phyloP scores from a whole-genome alignment of 2,888 invertebrate species.

The Teinopalpus imperialis region DNA sequence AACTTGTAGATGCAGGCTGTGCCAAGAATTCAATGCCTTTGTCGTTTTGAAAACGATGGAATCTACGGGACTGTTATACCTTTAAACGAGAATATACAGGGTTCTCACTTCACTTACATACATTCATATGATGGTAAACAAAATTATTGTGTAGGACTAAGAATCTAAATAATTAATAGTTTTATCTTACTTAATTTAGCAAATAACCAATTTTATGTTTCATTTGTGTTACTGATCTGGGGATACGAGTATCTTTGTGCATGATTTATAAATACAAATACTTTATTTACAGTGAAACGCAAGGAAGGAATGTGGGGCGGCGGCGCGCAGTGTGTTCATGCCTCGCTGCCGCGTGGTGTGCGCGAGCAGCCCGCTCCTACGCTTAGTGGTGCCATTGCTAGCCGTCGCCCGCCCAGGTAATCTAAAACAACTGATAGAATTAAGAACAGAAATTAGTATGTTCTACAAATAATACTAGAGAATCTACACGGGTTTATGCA shows the following conservation, averaged over 20 bases:
- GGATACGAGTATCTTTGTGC: too few species aligned
- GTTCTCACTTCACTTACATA: too few species aligned
- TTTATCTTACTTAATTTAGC: too few species aligned
- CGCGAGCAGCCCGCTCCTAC: conserved; percentile 73
- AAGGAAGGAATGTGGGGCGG: conserved; percentile 77
- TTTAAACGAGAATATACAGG: conserved; percentile 5
- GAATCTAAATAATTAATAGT: too few species aligned
- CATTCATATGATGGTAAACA: too few species aligned
- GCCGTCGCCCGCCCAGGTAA: conserved; percentile 76
- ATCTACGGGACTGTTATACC: conserved; percentile 13
- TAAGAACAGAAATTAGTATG: too few species aligned
- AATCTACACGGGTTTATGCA: too few species aligned
- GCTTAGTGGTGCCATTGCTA: conserved; percentile 75
- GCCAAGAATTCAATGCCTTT: conserved; percentile 24
- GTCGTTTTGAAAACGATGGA: conserved; percentile 13
- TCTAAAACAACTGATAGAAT: not conserved
- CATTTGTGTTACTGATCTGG: too few species aligned
- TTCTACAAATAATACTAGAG: too few species aligned
- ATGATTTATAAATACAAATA: too few species aligned
- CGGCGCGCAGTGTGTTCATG: conserved; percentile 79
- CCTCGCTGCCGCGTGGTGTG: conserved; percentile 73
- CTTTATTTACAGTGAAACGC: conserved; percentile 56
- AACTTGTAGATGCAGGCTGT: conserved; percentile 23
- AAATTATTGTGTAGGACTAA: too few species aligned
- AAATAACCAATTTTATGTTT: too few species aligned